These are phyloP conservation scores for Electrophaes corylata DNA, from an alignment of 2,888 invertebrate genomes.

Conservation along the genomic window DNA sequence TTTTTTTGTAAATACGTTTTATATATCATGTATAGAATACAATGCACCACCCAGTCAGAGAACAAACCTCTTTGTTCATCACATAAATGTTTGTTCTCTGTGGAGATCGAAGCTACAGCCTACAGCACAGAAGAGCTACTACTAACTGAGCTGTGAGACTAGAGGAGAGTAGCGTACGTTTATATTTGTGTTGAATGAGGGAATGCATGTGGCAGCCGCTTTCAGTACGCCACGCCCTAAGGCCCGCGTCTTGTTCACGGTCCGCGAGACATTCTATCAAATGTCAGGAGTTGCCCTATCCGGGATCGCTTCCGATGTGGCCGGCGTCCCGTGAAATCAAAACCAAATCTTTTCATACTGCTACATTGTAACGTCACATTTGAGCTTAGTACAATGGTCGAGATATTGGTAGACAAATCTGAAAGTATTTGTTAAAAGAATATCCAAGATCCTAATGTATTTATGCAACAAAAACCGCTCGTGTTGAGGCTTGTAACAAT, in stretches of 20 bases:
- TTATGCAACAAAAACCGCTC: not conserved
- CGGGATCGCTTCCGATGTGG: slow-evolving; percentile 61
- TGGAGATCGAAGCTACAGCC: too few species aligned
- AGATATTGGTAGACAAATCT: slow-evolving; percentile 8
- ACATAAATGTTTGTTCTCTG: too few species aligned
- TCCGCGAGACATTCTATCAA: slow-evolving; percentile 74
- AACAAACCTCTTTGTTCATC: too few species aligned
- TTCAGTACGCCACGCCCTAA: slow-evolving; percentile 8
- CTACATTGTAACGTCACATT: slow-evolving; percentile 27
- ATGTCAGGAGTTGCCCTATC: slow-evolving; percentile 68
- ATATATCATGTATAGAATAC: too few species aligned
- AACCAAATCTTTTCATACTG: slow-evolving; percentile 43
- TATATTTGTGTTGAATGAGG: not conserved
- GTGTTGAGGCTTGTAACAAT: not conserved
- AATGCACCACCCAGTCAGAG: too few species aligned
- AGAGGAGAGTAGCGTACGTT: not conserved
- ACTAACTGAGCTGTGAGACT: too few species aligned
- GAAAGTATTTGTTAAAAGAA: not conserved
- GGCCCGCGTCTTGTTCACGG: slow-evolving; percentile 59
- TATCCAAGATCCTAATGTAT: not conserved
- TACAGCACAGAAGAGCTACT: too few species aligned
- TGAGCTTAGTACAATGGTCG: slow-evolving; percentile 13
- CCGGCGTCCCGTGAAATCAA: slow-evolving; percentile 71
- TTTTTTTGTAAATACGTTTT: too few species aligned
- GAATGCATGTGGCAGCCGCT: slow-evolving; percentile 9